Percentiles rank a stretch among this genome's conserved stretches.
Conservation (phyloP, 2,888 invertebrate genomes). For the Harpalus rubripes region DNA sequence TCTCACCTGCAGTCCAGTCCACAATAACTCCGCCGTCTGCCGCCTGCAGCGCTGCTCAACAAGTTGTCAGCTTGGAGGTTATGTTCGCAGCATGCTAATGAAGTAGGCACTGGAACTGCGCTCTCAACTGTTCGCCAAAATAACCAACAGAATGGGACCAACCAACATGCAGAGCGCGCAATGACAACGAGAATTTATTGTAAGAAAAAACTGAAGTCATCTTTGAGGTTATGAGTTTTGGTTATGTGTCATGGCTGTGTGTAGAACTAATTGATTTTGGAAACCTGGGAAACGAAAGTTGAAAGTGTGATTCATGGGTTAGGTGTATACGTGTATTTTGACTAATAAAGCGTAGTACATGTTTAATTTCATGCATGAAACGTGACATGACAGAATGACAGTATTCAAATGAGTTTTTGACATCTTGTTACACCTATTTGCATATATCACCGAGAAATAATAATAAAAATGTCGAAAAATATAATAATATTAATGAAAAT, state of each 20-base stretch:
- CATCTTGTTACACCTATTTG: slow-evolving; percentile 5
- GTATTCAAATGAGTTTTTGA: slow-evolving; percentile 18
- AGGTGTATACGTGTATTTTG: slow-evolving; percentile 19
- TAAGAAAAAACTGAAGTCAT: slow-evolving; percentile 36
- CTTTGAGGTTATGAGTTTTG: not conserved
- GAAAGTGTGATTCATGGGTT: slow-evolving; percentile 12
- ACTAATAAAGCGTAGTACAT: slow-evolving; percentile 21
- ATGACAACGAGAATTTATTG: not conserved
- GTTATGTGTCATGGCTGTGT: not conserved
- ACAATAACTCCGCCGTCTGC: slow-evolving; percentile 56
- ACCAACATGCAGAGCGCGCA: not conserved
- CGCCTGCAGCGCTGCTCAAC: slow-evolving; percentile 65
- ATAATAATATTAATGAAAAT: not conserved
- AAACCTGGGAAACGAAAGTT: slow-evolving; percentile 16
- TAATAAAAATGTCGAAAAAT: slow-evolving; percentile 1
- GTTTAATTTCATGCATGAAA: slow-evolving; percentile 27
- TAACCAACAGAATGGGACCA: not conserved
- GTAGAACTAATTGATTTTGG: slow-evolving; percentile 41
- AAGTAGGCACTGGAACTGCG: slow-evolving; percentile 55
- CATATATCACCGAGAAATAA: not conserved
- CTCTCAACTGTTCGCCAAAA: slow-evolving; percentile 23
- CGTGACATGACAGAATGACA: slow-evolving; percentile 13
- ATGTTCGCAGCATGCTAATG: slow-evolving; percentile 60
- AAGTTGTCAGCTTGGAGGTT: slow-evolving; percentile 62
- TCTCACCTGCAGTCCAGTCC: slow-evolving; percentile 25